phyloP scores from a whole-genome alignment of 2,888 invertebrate genomes.

The Nycteola revayana region DNA sequence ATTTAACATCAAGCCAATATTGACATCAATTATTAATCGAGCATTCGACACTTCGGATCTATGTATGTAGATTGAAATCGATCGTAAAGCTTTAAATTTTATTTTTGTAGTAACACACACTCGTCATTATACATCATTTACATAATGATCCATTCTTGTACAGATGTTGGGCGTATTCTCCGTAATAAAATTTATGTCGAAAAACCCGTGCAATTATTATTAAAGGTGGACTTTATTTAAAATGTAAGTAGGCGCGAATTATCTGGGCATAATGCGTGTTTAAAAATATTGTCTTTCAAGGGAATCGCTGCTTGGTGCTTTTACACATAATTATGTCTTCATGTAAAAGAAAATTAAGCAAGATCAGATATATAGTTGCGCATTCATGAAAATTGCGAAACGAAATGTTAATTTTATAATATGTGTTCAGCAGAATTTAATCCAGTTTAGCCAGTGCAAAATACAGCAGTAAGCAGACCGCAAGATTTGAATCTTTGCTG shows the following conservation, averaged over 20 bases:
- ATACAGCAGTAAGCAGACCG: conserved; percentile 20
- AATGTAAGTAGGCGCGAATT: conserved; percentile 53
- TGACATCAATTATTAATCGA: conserved; percentile 13
- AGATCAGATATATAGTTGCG: conserved; percentile 26
- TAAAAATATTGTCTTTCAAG: conserved; percentile 36
- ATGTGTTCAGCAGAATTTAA: conserved; percentile 19
- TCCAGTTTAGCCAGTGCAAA: conserved; percentile 20
- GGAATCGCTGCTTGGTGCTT: conserved; percentile 32
- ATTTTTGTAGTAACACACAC: conserved; percentile 26
- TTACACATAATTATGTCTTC: conserved; percentile 35
- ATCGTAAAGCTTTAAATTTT: conserved; percentile 10
- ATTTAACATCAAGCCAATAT: conserved; percentile 7
- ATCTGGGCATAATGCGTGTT: conserved; percentile 30
- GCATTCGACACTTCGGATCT: conserved; percentile 10
- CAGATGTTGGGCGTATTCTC: conserved; percentile 41
- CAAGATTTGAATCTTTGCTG: conserved; percentile 26
- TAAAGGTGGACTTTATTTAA: conserved; percentile 38
- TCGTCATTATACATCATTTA: conserved; percentile 51
- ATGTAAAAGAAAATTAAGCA: conserved; percentile 26
- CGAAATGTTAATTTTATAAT: conserved; percentile 23
- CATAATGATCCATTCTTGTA: conserved; percentile 56
- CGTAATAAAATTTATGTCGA: conserved; percentile 38
- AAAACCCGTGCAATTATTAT: conserved; percentile 34
- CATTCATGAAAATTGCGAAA: conserved; percentile 13
- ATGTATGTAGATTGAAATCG: conserved; percentile 19